Conservation (phyloP, 2,888 invertebrate genomes). For the Tipula helvola region DNA sequence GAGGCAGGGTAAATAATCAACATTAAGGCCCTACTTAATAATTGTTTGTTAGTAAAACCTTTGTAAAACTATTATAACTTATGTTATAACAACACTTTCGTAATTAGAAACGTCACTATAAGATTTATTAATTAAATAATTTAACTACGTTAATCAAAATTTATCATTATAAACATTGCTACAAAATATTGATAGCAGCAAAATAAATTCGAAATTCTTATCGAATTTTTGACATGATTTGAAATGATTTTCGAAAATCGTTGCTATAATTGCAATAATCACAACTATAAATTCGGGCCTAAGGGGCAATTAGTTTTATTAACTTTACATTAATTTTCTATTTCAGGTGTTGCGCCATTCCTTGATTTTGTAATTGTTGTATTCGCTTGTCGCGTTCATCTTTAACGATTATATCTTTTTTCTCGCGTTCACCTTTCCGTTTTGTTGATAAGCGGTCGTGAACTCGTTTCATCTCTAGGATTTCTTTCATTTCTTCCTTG, state of each 20-base stretch:
- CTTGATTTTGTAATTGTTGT: background rate
- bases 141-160: too few relatives aligned
- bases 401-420: slow-evolving; percentile 21
- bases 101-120: too few relatives aligned
- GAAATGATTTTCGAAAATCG: too few relatives aligned
- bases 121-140: too few relatives aligned
- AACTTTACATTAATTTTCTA: background rate
- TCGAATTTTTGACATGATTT: too few relatives aligned
- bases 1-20: background rate
- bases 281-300: background rate
- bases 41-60: too few relatives aligned
- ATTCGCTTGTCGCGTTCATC: background rate
- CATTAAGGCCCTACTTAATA: background rate
- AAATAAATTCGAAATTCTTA: background rate
- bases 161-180: too few relatives aligned
- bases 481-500: slow-evolving; percentile 88
- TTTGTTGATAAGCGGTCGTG: slow-evolving; percentile 70
- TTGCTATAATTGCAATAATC: too few relatives aligned
- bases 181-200: too few relatives aligned
- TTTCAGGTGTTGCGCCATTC: background rate
- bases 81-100: too few relatives aligned
- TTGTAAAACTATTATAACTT: too few relatives aligned
- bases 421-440: slow-evolving; percentile 37
- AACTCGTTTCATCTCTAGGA: slow-evolving; percentile 77
- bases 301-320: background rate